phyloP scores from a whole-genome alignment of 1,140 invertebrate species.

The Neocloeon triangulifer region DNA sequence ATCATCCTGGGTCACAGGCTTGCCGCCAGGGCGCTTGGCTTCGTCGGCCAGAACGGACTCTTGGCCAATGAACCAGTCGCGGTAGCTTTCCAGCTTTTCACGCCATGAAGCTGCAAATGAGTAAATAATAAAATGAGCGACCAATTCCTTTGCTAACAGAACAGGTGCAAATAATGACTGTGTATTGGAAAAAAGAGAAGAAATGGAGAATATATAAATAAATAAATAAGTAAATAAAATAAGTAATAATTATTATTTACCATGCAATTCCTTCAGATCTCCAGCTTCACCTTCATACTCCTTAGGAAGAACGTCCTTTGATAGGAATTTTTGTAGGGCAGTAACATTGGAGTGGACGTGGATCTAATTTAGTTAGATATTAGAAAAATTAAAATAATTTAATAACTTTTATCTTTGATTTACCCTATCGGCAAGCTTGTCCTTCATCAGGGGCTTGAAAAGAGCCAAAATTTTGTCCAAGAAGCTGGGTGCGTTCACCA shows the following conservation, averaged over 20 bases:
- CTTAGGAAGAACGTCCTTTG: constrained; percentile 22
- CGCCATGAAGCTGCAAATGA: constrained; percentile 17
- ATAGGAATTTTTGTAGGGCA: constrained; percentile 22
- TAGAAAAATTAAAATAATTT: too few species aligned
- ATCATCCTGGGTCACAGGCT: constrained; percentile 12
- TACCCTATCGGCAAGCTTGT: constrained; percentile 30
- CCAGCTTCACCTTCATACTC: constrained; percentile 22
- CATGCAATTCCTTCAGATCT: constrained; percentile 9
- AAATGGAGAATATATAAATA: not conserved
- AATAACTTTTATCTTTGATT: too few species aligned
- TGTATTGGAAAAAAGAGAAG: not conserved
- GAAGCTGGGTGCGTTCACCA: constrained; percentile 28
- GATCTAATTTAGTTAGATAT: too few species aligned
- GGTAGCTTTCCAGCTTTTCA: constrained; percentile 16
- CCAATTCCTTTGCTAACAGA: constrained; percentile 1
- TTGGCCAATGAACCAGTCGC: constrained; percentile 20
- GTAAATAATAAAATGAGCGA: not conserved
- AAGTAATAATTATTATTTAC: constrained; percentile 3
- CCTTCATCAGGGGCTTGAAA: constrained; percentile 31
- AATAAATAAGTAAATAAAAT: constrained; percentile 3
- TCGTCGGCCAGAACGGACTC: constrained; percentile 17
- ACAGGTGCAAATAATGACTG: constrained; percentile 1
- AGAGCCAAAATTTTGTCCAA: constrained; percentile 28
- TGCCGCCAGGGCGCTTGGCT: constrained; percentile 16
- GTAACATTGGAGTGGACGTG: constrained; percentile 20